Conservation (phyloP, 1,140 invertebrate species). For the Philopotamus ludificatus region DNA sequence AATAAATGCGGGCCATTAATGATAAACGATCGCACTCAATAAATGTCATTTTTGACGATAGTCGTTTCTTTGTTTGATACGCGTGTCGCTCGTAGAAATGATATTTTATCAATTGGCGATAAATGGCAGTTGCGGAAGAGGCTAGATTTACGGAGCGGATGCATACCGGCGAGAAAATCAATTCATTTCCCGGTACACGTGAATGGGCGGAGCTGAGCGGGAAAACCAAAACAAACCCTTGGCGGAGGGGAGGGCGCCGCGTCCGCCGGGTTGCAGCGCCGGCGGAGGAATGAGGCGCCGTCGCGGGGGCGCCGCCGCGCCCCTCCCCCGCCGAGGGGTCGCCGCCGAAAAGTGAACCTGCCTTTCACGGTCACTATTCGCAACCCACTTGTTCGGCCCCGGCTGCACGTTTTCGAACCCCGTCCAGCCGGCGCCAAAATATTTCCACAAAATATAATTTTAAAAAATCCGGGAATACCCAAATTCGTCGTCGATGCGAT, state of each 20-base stretch:
- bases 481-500: too few species aligned
- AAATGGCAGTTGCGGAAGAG: too few species aligned
- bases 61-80: too few species aligned
- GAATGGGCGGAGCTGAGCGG: background rate
- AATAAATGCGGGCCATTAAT: too few species aligned
- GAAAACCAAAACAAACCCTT: background rate
- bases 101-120: too few species aligned
- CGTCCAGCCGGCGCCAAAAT: too few species aligned
- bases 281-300: background rate
- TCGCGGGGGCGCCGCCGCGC: too few species aligned
- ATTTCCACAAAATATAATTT: too few species aligned
- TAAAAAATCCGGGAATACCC: too few species aligned
- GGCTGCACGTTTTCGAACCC: background rate
- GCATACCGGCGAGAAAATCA: constrained; percentile 1
- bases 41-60: too few species aligned
- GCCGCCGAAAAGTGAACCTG: background rate
- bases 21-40: too few species aligned
- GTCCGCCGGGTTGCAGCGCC: background rate
- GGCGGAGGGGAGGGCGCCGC: background rate
- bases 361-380: constrained; percentile 2
- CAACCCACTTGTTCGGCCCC: background rate
- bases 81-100: too few species aligned
- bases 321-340: background rate
- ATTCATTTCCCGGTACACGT: background rate
- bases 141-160: background rate